Base-by-base conservation (phyloP, 2,797 vertebrate species). In the Clarias pachynema region DNA sequence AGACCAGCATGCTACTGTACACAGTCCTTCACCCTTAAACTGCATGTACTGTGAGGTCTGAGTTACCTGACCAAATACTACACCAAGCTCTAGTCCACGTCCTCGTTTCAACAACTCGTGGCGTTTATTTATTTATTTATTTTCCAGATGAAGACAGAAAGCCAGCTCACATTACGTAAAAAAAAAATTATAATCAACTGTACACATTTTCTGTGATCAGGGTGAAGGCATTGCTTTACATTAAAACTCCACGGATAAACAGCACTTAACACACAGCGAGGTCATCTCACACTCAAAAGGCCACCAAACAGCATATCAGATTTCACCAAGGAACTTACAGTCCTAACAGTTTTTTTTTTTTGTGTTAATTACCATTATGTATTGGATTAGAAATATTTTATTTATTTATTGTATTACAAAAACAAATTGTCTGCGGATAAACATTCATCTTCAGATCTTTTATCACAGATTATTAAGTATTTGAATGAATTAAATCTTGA, bases 221-320 rank as follows among this genome's bases (percentile, higher is more conserved):
- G 86, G 82, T 88, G 85, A 89, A 86, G 83, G 85, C 72, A 84
- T 40, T 82, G 53, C 68, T 85, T 65, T 26, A 85, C 66, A 86
- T 10, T 63, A 34, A 56, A 78, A 77, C 12, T 78, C 74, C 83
- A 86, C 68, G 22, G 29, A 75, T 57, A 86, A 90, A 90, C 68
- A 89, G 29, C 34, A 84, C 82, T 81, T 53, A 82, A 85, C 82
- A 81, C 57, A 86, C 79, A 60, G 31, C 14, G 31, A 82, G 69
- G 82, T 84, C 69, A 87, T 3, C 69, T 37, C 70, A 79, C 84
- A 44, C 18, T 75, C 75, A 85, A 40, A 90, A 86, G 59, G 72
- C 89, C 91, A 93, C 89, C 87, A 89, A 91, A 90, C 85, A 77
- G 37, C 37, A 89, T 34, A 65, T 22, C 69, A 82, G 68, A 68